Evolutionary conservation across 2,113 vertebrate species (phyloP).

Genomic region (Ageneiosus marmoratus): DNA sequence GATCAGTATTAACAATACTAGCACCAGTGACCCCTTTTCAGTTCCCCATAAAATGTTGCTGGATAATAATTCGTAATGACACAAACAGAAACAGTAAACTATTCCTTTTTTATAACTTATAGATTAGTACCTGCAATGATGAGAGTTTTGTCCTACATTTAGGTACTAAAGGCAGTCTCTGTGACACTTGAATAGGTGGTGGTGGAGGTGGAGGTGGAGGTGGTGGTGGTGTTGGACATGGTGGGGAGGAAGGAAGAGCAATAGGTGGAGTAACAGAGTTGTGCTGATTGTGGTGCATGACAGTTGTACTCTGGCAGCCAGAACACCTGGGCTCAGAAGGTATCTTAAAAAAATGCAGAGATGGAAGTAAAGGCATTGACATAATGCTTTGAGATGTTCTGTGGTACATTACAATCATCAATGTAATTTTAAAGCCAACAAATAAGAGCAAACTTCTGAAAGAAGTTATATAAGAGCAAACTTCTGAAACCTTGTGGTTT

Average conservation of each 20-base stretch:
- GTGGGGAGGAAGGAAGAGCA: slow-evolving; percentile 15
- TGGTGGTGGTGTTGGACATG: not conserved
- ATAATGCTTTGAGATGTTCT: not conserved
- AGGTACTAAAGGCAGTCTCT: slow-evolving; percentile 60
- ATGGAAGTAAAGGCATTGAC: not conserved
- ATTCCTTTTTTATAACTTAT: not conserved
- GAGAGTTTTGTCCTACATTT: slow-evolving; percentile 49
- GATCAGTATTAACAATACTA: not conserved
- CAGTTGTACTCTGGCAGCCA: slow-evolving; percentile 7
- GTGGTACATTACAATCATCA: not conserved
- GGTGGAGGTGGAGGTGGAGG: slow-evolving; percentile 46
- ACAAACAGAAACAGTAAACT: not conserved
- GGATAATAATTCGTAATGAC: not conserved
- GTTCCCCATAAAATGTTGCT: not conserved
- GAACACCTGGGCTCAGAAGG: not conserved
- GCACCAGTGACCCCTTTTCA: not conserved
- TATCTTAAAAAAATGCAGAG: slow-evolving; percentile 11
- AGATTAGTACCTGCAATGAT: slow-evolving; percentile 65
- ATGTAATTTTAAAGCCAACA: not conserved
- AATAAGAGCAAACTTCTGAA: not conserved
- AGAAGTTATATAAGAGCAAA: not conserved
- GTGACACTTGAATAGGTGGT: slow-evolving; percentile 39
- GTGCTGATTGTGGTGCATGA: slow-evolving; percentile 1
- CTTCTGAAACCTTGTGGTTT: not conserved
- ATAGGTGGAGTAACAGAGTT: not conserved